Evolutionary conservation across 2,797 vertebrate genomes (phyloP), one percentile per base, ranked within the genome.

Genomic region (Notoglanidium macrostoma): DNA sequence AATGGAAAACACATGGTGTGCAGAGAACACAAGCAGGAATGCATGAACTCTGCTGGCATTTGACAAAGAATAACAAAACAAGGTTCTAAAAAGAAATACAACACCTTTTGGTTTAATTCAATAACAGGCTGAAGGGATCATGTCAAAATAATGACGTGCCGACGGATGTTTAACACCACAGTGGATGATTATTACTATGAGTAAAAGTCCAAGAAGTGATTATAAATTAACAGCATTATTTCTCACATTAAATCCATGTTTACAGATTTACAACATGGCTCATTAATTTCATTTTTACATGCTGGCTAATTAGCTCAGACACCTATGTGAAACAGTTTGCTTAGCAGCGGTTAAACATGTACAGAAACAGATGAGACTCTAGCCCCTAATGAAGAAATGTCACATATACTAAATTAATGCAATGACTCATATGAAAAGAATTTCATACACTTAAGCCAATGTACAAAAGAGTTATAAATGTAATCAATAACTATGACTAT

Each of bases 1-100:
- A 70, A 90, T 79, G 21, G 23, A 51, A 67, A 87, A 89, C 74
- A 83, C 80, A 84, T 80, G 80, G 26, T 77, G 54, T 29, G 55
- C 19, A 84, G 54, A 72, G 74, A 83, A 49, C 59, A 59, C 81
- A 70, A 15, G 57, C 26, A 70, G 55, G 46, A 85, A 84, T 40
- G 54, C 44, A 70, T 35, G 65, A 85, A 72, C 49, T 57, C 21
- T 40, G 19, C 44, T 79, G 32, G 21, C 29, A 35, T 79, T 59
- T 6, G 2, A 17, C 19, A 63, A 77, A 54, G 29, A 81, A 23
- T 40, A 40, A 40, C 35, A 82, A 74, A 76, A 10, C 4, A 21
- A 54, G 23, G 35, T 29, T 76, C 46, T 84, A 44, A 70, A 67
- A 35, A 82, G 40, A 85, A 80, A 61, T 46, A 65, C 49, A 63